Percentiles rank a stretch among this genome's conserved stretches.
These are phyloP conservation scores for Thunnus maccoyii DNA, from an alignment of 2,113 vertebrate genomes.

Conservation along the genomic window DNA sequence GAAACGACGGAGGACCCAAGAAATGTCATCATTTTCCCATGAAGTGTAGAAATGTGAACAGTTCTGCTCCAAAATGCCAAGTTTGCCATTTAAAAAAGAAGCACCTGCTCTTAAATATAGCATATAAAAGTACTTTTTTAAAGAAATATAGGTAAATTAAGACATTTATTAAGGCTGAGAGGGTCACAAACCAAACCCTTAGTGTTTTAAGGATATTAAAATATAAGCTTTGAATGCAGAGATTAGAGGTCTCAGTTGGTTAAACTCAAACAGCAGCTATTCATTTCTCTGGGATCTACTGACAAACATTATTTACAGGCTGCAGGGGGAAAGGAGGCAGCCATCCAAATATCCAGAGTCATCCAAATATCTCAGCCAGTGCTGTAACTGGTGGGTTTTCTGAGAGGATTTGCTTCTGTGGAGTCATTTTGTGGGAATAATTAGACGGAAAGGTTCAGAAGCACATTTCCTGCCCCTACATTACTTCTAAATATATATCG, in stretches of 20 bases:
- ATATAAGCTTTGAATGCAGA: slow-evolving; percentile 7
- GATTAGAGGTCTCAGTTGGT: slow-evolving; percentile 30
- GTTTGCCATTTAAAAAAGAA: background rate
- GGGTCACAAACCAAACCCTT: background rate
- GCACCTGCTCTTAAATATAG: background rate
- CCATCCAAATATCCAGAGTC: slow-evolving; percentile 48
- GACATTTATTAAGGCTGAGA: background rate
- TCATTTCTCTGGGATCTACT: slow-evolving; percentile 42
- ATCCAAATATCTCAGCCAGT: slow-evolving; percentile 40
- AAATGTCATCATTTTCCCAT: background rate
- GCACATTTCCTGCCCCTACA: background rate
- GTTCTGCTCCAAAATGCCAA: background rate
- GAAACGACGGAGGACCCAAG: slow-evolving; percentile 4
- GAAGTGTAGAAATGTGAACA: background rate
- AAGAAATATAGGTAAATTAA: background rate
- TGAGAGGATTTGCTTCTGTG: background rate
- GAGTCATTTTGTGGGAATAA: slow-evolving; percentile 14
- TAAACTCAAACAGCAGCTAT: slow-evolving; percentile 34
- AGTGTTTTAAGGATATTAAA: background rate
- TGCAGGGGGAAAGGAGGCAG: slow-evolving; percentile 37
- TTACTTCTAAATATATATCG: background rate
- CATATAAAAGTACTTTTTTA: background rate
- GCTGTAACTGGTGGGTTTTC: slow-evolving; percentile 19
- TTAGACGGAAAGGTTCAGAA: background rate
- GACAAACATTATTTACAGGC: slow-evolving; percentile 58